Base-by-base conservation (phyloP, 2,888 invertebrate genomes). In the Chrysomela aeneicollis region DNA sequence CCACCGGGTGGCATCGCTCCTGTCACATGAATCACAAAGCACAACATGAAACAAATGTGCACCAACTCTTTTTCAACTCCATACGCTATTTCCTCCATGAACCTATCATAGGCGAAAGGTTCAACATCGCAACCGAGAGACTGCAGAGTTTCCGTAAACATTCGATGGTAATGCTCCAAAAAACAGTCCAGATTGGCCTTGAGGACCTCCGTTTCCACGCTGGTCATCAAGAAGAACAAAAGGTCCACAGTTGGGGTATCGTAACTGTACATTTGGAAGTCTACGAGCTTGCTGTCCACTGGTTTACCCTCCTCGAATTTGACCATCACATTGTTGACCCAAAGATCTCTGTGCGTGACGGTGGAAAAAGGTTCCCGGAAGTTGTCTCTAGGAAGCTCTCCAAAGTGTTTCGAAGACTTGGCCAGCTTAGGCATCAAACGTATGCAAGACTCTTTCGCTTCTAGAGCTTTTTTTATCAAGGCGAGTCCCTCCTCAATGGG, bases 291-390 rank as follows among this genome's bases (percentile, higher is more conserved):
- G 35, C 66, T 65, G 21, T 63, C 57, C 0, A 52, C 50, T 6
- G 70, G 63, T 64, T 63, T 66, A 9, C 64, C 68, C 18, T 71
- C 63, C 12, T 63, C 68, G 49, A 82, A 82, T 71, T 83, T 83
- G 15, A 87, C 76, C 82, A 88, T 83, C 4, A 86, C 79, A 69
- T 88, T 88, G 73, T 87, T 88, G n/a, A 85, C 84, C 88, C 88
- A 88, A 53, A 86, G 80, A 74, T 88, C 88, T 1, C 80, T 79
- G 66, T 88, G 88, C 1, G 82, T 79, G 15, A 87, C 79, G 0
- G 86, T 84, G 0, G 82, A 82, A 78, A 84, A 88, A 0, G 84
- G 83, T 50, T 84, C 85, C 9, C 58, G 65, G 42, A 61, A 59
- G 4, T 53, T 22, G 1, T 61, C 30, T 9, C 21, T 57, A 6